Conservation (phyloP, 2,113 vertebrate genomes). For the Tragelaphus strepsiceros region DNA sequence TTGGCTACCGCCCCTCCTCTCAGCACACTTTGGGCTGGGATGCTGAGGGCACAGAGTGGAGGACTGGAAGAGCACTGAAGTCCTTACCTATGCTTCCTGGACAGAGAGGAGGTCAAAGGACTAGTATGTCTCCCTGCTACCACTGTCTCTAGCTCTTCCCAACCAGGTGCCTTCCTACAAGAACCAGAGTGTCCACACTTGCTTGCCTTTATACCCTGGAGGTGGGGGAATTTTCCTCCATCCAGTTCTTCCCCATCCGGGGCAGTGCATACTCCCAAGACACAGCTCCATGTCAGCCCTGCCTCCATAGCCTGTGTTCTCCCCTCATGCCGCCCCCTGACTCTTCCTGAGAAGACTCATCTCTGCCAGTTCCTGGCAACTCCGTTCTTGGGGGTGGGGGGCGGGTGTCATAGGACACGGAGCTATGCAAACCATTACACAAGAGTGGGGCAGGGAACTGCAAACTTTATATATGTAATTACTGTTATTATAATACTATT, state of each 20-base stretch:
- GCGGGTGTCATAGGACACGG: background rate
- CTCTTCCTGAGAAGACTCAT: constrained; percentile 22
- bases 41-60: constrained; percentile 30
- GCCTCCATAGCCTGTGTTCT: background rate
- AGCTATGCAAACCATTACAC: constrained; percentile 43
- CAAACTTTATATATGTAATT: constrained; percentile 68
- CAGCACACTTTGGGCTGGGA: constrained; percentile 5
- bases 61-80: background rate
- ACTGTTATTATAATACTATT: constrained; percentile 63
- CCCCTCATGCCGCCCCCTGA: background rate
- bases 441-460: background rate
- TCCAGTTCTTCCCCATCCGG: background rate
- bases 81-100: constrained; percentile 30
- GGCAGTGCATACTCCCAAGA: background rate
- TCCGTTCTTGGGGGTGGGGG: background rate
- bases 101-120: constrained; percentile 16
- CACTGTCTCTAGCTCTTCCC: background rate
- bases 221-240: background rate
- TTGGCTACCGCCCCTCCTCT: background rate
- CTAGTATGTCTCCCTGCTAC: background rate
- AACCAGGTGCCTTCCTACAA: constrained; percentile 55
- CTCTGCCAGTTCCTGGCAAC: constrained; percentile 36
- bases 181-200: constrained; percentile 7
- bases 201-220: constrained; percentile 32
- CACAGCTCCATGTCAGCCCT: background rate